Conservation (phyloP, 2,888 invertebrate genomes). For the Eupithecia tripunctaria region DNA sequence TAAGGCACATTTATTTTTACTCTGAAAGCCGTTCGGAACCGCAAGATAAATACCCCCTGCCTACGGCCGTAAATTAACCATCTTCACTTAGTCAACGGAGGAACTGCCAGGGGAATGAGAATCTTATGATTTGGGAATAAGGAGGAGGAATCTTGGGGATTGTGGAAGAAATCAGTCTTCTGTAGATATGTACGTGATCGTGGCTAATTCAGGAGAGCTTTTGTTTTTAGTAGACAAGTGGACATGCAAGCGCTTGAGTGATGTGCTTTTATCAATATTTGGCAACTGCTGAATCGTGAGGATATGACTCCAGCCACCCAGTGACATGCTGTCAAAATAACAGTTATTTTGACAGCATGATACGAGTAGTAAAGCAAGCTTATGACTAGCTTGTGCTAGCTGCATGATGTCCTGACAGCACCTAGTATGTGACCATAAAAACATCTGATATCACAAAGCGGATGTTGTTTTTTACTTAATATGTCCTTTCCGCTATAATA, state of each 20-base stretch:
- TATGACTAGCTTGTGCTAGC: no score
- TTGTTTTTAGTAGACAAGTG: constrained; percentile 11
- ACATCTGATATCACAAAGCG: no score
- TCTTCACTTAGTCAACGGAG: constrained; percentile 33
- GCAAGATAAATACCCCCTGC: constrained; percentile 40
- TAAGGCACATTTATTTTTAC: constrained; percentile 39
- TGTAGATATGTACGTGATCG: constrained; percentile 42
- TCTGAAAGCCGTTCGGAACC: constrained; percentile 36
- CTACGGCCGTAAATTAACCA: constrained; percentile 42
- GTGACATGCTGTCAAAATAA: no score
- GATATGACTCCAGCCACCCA: no score
- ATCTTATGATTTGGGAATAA: constrained; percentile 28
- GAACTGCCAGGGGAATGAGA: constrained; percentile 18
- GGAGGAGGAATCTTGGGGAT: constrained; percentile 14
- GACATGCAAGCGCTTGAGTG: not conserved
- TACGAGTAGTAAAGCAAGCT: no score
- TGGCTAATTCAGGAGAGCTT: constrained; percentile 33
- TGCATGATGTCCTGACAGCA: no score
- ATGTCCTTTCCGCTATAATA: no score
- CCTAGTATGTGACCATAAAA: no score
- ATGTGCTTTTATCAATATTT: not conserved
- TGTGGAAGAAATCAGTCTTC: constrained; percentile 37
- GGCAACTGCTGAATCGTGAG: no score
- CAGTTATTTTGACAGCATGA: no score
- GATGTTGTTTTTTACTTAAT: no score